Conservation (phyloP, 64 coral and sea anemone species). For the Trachythela sp. region DNA sequence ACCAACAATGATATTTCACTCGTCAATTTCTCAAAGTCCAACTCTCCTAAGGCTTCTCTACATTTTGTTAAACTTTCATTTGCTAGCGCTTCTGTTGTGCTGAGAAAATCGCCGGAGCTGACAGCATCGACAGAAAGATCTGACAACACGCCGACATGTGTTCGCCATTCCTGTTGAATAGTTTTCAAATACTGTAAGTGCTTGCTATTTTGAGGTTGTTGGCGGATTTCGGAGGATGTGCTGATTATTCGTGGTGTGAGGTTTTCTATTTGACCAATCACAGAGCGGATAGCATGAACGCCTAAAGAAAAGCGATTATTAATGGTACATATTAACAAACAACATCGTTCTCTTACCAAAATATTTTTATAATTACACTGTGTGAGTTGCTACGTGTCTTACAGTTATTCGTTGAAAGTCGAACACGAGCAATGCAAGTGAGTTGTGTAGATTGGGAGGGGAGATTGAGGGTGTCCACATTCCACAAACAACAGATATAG, state of each 20-base stretch:
- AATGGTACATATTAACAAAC: too few relatives aligned
- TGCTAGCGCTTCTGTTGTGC: constrained; percentile 51
- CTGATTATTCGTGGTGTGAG: constrained; percentile 54
- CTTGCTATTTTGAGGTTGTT: constrained; percentile 41
- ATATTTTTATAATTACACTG: too few relatives aligned
- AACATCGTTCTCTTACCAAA: too few relatives aligned
- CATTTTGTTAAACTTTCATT: constrained; percentile 66
- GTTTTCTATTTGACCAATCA: constrained; percentile 56
- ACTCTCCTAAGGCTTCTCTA: constrained; percentile 58
- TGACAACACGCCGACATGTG: constrained; percentile 30
- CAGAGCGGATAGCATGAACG: constrained; percentile 63
- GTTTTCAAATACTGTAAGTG: constrained; percentile 55
- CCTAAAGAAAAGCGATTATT: constrained; percentile 29
- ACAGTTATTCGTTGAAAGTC: too few relatives aligned
- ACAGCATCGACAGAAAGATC: neutral
- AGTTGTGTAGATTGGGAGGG: too few relatives aligned
- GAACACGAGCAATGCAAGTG: too few relatives aligned
- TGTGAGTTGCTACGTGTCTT: too few relatives aligned
- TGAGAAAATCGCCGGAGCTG: neutral
- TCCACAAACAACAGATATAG: too few relatives aligned
- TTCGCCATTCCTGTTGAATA: constrained; percentile 68
- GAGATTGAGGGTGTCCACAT: too few relatives aligned
- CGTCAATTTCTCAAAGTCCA: constrained; percentile 54
- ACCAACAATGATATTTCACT: constrained; percentile 50
- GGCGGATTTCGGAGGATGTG: constrained; percentile 48